These are phyloP conservation scores for Clarias gariepinus DNA, from an alignment of 2,113 vertebrate species.

Conservation along the genomic window DNA sequence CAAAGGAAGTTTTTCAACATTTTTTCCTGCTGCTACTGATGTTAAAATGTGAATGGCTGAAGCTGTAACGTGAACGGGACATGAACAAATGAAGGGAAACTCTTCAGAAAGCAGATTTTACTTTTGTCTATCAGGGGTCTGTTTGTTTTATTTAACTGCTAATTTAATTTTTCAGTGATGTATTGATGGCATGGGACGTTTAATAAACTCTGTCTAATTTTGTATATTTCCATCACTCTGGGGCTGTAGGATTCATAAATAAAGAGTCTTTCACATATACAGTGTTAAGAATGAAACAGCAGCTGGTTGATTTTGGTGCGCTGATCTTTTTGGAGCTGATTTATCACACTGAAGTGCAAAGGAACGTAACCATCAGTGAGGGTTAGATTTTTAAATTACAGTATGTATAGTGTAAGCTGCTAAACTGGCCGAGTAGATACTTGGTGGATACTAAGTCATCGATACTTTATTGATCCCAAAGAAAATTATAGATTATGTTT, in stretches of 20 bases:
- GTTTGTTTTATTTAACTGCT: slow-evolving; percentile 5
- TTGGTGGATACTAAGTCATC: too few species aligned
- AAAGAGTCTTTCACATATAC: not conserved
- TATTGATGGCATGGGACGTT: slow-evolving; percentile 14
- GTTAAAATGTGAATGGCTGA: slow-evolving; percentile 3
- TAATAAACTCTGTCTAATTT: slow-evolving; percentile 41
- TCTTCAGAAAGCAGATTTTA: not conserved
- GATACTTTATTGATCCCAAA: too few species aligned
- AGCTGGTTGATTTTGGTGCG: not conserved
- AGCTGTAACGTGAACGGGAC: not conserved
- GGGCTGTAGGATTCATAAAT: not conserved
- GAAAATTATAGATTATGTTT: not conserved
- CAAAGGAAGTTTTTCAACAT: not conserved
- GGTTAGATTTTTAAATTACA: not conserved
- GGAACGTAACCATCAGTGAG: not conserved
- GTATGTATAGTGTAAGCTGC: not conserved
- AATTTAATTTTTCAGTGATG: slow-evolving; percentile 53
- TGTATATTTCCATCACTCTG: not conserved
- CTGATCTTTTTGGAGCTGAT: not conserved
- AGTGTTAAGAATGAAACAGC: too few species aligned
- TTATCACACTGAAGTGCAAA: not conserved
- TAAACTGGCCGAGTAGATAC: not conserved
- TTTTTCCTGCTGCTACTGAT: slow-evolving; percentile 26
- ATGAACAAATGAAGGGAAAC: not conserved
- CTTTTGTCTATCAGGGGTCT: not conserved